A percentile compares a stretch with the other conserved stretches of the same genome.
These are phyloP conservation scores for Cerceris rybyensis DNA, from an alignment of 2,888 invertebrate species.

Conservation along the genomic window DNA sequence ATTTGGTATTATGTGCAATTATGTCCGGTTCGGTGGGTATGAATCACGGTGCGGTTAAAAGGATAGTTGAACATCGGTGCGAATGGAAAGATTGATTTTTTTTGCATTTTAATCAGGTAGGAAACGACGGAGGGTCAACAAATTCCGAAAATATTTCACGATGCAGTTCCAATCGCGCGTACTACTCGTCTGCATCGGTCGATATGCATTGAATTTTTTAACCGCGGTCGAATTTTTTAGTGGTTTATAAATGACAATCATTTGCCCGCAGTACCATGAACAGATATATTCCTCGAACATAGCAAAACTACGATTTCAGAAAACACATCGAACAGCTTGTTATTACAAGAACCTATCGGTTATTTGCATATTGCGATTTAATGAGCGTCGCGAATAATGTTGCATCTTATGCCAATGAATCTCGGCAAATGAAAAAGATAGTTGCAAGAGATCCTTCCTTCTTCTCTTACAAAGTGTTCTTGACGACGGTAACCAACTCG, in stretches of 20 bases:
- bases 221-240: not conserved
- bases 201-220: not conserved
- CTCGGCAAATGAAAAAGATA: not conserved
- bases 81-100: not conserved
- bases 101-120: not conserved
- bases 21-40: not conserved
- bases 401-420: no score
- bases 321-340: no score
- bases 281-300: no score
- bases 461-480: not conserved
- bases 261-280: not conserved
- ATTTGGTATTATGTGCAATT: no score
- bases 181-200: not conserved
- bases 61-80: not conserved
- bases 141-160: not conserved
- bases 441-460: slow-evolving; percentile 24
- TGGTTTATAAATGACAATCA: not conserved
- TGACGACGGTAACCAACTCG: slow-evolving; percentile 11
- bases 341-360: no score
- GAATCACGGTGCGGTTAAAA: not conserved
- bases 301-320: no score
- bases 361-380: no score
- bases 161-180: not conserved
- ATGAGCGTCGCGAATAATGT: no score
- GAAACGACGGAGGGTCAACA: not conserved